These are phyloP conservation scores for Zelleria hepariella DNA, from an alignment of 2,888 invertebrate genomes.

Conservation along the genomic window DNA sequence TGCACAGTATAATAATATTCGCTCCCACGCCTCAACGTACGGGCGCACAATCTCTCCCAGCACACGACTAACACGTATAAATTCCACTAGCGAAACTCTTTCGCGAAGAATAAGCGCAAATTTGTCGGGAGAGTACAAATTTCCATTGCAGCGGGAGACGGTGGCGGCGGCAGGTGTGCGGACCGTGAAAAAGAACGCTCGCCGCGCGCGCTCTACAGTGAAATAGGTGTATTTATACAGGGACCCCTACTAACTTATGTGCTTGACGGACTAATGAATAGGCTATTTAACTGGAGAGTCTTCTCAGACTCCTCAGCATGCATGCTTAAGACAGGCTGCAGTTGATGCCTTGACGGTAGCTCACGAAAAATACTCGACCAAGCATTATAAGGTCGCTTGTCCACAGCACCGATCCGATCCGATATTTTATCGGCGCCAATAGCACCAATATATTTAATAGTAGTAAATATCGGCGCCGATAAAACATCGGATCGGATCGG, in stretches of 20 bases:
- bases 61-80: not conserved
- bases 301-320: too few relatives aligned
- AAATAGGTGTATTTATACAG: not conserved
- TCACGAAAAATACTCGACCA: too few relatives aligned
- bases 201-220: not conserved
- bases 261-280: too few relatives aligned
- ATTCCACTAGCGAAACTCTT: slow-evolving; percentile 28
- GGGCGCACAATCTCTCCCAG: not conserved
- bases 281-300: too few relatives aligned
- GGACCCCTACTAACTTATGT: not conserved
- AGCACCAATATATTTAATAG: too few relatives aligned
- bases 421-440: too few relatives aligned
- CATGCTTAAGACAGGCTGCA: too few relatives aligned
- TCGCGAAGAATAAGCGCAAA: slow-evolving; percentile 46
- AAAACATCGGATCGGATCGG: too few relatives aligned
- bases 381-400: too few relatives aligned
- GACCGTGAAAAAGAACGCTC: slow-evolving; percentile 23
- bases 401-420: too few relatives aligned
- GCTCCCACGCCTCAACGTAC: not conserved
- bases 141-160: slow-evolving; percentile 44
- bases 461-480: too few relatives aligned
- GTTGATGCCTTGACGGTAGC: too few relatives aligned
- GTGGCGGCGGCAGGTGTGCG: slow-evolving; percentile 39
- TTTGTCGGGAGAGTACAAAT: slow-evolving; percentile 57
- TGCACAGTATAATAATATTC: not conserved